Base-by-base conservation (phyloP, 2,113 vertebrate species). In the Rallus limicola region DNA sequence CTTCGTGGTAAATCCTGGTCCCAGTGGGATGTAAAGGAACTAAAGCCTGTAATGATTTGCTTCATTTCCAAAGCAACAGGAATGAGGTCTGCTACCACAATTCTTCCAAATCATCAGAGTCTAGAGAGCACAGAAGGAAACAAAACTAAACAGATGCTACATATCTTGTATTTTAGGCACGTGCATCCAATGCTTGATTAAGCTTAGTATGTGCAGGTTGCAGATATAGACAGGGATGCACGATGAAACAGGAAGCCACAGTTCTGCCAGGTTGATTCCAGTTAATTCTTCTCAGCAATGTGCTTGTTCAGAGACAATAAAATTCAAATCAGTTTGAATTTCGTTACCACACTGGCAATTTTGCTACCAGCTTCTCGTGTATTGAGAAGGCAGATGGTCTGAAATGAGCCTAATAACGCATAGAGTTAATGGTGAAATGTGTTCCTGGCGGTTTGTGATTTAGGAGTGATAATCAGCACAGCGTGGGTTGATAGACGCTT, bases 401-500 rank as follows among this genome's bases (percentile, higher is more conserved):
- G 88, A 90, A 86, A 93, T 50, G 88, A 92, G 55, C 63, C 68
- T 62, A 77, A 65, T 86, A 92, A 93, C 13, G 55, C 63, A 40
- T 5, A 52, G 44, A 85, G 50, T 85, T 90, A 90, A 82, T 80
- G 68, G 70, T 63, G 36, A 88, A 93, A 80, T 26, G 33, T 9
- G 13, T 70, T 97, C 82, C 75, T 74, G 59, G 75, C 0, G 19
- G 82, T 69, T 62, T 93, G 81, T 79, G 78, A 64, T 90, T 85
- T 87, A 87, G 78, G 48, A 87, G 40, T n/a, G 55, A 60, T 90
- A 80, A 94, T 94, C 67, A 83, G 31, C 85, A 62, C 82, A 48
- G 58, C 7, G 1, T 90, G 87, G 29, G 42, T 48, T 88, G 82
- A 38, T 76, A 90, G 53, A 24, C 2, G 0, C 58, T 88, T 0